These are phyloP conservation scores for Probaryconus sp. DNA, from an alignment of 1,140 invertebrate species.

Conservation along the genomic window DNA sequence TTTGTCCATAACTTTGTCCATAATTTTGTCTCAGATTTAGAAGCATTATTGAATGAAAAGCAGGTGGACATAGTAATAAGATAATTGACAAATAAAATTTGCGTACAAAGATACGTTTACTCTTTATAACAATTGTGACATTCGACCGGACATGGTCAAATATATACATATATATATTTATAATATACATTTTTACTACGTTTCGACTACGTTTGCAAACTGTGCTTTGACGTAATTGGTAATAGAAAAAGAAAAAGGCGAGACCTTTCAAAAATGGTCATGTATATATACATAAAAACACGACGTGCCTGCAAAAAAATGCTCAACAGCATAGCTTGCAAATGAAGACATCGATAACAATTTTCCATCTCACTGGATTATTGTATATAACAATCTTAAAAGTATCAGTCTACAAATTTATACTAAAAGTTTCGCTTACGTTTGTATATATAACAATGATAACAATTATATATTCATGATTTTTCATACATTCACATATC, in stretches of 20 bases:
- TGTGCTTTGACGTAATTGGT: slow-evolving; percentile 52
- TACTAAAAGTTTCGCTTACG: slow-evolving; percentile 70
- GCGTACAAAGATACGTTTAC: slow-evolving; percentile 75
- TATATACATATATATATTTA: slow-evolving; percentile 64
- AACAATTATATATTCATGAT: slow-evolving; percentile 58
- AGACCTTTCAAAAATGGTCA: slow-evolving; percentile 12
- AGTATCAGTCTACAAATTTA: slow-evolving; percentile 76
- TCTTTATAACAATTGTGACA: slow-evolving; percentile 68
- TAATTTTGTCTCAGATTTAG: too few relatives aligned
- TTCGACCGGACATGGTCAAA: slow-evolving; percentile 65
- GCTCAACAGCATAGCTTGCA: slow-evolving; percentile 63
- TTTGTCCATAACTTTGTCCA: too few relatives aligned
- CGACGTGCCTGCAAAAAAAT: slow-evolving; percentile 23
- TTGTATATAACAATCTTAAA: slow-evolving; percentile 72
- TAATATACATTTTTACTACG: slow-evolving; percentile 69
- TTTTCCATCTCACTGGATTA: slow-evolving; percentile 47
- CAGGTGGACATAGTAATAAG: too few relatives aligned
- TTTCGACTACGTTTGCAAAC: slow-evolving; percentile 71
- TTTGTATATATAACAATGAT: slow-evolving; percentile 63
- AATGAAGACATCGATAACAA: slow-evolving; percentile 63
- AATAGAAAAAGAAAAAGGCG: slow-evolving; percentile 13
- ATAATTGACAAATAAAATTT: slow-evolving; percentile 23
- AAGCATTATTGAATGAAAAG: too few relatives aligned
- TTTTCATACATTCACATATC: slow-evolving; percentile 68
- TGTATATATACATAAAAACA: slow-evolving; percentile 8